Base-by-base conservation (phyloP, 1,140 invertebrate species). In the Lucilia sericata region DNA sequence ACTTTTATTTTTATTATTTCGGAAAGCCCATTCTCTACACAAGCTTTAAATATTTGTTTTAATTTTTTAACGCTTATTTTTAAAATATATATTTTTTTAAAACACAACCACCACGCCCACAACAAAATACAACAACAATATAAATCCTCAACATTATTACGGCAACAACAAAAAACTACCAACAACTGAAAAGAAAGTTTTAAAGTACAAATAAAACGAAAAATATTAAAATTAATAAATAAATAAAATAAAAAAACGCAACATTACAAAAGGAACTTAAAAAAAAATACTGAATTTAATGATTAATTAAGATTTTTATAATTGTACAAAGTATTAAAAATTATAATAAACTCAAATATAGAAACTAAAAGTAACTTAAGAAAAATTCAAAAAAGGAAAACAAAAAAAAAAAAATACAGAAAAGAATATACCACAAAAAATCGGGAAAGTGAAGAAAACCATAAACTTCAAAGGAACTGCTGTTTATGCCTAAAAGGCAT, bases 181-280 rank as follows among this genome's bases (percentile, higher is more conserved):
- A 86, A 85, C 86, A 88, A 88, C 86, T 87, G 88, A 88, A 88
- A 90, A 90, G 88, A 88, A 90, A 89, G 88, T 90, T 89, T 88
- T 86, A 89, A 90, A 90, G 88, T 90, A 90, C 89, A 90, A 90
- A 89, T 89, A 86, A 87, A 89, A 78, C 49, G 51, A 86, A 82
- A 86, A 84, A 85, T 42, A 84, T 87, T 86, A 82, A 86, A 87
- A 85, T 82, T 34, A 84, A 80, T 86, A 86, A 78, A 87, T 42
- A 30, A 30, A 30, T 30, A 42, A 42, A 42, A 84, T 51, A 70
- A 70, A 83, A 70, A 84, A 84, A 84, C 60, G 42, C 60, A 85
- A 85, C 83, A 81, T 75, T 55, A 80, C 60, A 47, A 83, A 85
- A 85, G 88, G 86, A 85, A 88, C 85, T 82, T 70, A 30, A 30